Evolutionary conservation across 2,797 vertebrate species (phyloP).

Genomic region (Rhynchotus rufescens): DNA sequence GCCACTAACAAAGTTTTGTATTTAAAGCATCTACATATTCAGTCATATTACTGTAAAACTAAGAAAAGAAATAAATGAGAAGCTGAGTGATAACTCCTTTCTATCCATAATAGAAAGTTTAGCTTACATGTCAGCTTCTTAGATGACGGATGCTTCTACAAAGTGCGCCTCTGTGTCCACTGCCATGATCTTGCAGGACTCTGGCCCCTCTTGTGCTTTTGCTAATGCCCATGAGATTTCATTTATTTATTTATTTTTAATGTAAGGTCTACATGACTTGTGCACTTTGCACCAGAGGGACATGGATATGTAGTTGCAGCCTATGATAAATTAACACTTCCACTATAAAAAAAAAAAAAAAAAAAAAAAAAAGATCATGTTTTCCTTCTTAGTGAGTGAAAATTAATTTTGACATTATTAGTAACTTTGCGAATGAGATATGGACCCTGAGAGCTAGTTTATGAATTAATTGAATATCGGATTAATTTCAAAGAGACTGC

Average conservation of each 20-base stretch:
- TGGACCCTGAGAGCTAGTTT: neutral
- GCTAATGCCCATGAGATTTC: neutral
- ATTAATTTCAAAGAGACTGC: neutral
- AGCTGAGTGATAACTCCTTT: neutral
- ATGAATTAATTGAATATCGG: neutral
- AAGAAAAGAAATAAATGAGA: neutral
- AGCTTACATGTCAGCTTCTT: neutral
- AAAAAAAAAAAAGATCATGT: neutral
- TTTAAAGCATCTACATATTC: neutral
- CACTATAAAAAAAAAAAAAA: neutral
- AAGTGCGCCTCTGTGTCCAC: neutral
- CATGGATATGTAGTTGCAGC: neutral
- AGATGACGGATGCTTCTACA: neutral
- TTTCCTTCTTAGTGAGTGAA: neutral
- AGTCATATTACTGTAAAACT: neutral
- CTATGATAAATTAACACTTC: rapidly evolving
- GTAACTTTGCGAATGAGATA: neutral
- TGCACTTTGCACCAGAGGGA: neutral
- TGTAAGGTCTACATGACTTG: rapidly evolving
- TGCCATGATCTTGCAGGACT: neutral
- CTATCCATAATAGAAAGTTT: neutral
- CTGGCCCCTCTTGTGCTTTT: neutral
- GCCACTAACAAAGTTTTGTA: rapidly evolving
- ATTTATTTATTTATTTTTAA: neutral
- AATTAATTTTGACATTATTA: neutral